Evolutionary conservation across 2,888 invertebrate genomes (phyloP), one percentile per base, ranked within the genome.

Genomic region (Ptycholaimellus sp.): DNA sequence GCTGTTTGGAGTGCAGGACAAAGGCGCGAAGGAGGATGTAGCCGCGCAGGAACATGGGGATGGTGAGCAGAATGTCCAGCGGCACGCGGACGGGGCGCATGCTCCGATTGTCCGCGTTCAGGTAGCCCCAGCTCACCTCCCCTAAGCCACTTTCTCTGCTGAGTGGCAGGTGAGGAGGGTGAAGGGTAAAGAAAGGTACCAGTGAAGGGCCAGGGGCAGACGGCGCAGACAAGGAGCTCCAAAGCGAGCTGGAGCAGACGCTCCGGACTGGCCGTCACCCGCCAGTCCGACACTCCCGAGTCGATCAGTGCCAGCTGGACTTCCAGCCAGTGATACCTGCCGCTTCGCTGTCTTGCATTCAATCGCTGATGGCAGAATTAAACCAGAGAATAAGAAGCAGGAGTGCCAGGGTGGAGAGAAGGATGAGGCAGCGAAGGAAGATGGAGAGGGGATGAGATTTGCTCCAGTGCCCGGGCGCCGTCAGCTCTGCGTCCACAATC

Each of bases 201-300:
- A n/a, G n/a, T n/a, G n/a, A n/a, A n/a, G n/a, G 93, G 93, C 56
- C 90, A 80, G 41, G 93, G 93, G 66, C 96, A 96, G 53, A 99
- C 75, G 54, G 85, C 83, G 67, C 96, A 99, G 59, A 96, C 81
- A 51, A 74, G 66, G 53, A 96, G 70, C 67, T 96, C 96, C 58
- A 87, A 70, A 6, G 44, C 30, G 33, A 56, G 42, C 47, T 64
- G 63, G 23, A 59, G 72, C 64, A 87, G 78, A 63, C 93, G 72
- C 65, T 87, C 83, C 76, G 82, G 83, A 51, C 90, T 93, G 78
- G 96, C 85, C 56, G 96, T 93, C 67, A 96, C 96, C 60, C 96
- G 72, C 96, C 96, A 99, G 70, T 96, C 96, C 64, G 99, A 96
- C 49, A 96, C 87, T 68, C 93, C 93, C 71, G 93, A 93, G 73